phyloP scores from a whole-genome alignment of 2,888 invertebrate species.

The Amorpha juglandis region DNA sequence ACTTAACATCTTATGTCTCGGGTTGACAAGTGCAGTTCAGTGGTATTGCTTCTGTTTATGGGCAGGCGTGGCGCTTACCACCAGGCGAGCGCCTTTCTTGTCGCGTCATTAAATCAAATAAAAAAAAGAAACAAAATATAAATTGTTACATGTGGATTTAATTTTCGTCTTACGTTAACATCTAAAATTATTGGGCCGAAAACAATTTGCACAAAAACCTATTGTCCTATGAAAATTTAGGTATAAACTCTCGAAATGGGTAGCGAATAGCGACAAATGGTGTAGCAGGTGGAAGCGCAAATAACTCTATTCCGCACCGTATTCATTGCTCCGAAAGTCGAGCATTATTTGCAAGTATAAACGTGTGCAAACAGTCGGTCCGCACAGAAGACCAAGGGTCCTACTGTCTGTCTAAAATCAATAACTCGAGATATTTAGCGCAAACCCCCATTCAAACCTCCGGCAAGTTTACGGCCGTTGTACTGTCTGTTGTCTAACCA shows the following conservation, averaged over 20 bases:
- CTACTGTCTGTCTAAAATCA: constrained; percentile 42
- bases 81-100: too few species aligned
- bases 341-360: constrained; percentile 28
- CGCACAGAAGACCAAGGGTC: constrained; percentile 16
- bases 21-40: too few species aligned
- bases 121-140: too few species aligned
- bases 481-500: constrained; percentile 40
- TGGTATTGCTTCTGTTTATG: too few species aligned
- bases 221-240: background rate
- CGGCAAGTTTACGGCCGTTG: constrained; percentile 43
- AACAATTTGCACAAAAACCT: background rate
- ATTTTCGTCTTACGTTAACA: background rate
- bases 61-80: too few species aligned
- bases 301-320: constrained; percentile 5
- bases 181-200: background rate
- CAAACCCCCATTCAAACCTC: constrained; percentile 51
- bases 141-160: too few species aligned
- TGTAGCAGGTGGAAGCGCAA: background rate
- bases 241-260: background rate
- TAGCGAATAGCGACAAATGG: background rate
- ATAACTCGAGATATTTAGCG: constrained; percentile 54
- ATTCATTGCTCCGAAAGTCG: constrained; percentile 11
- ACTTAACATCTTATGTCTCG: too few species aligned
- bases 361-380: constrained; percentile 27
- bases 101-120: too few species aligned